These are phyloP conservation scores for Cantharis nigra DNA, from an alignment of 2,888 invertebrate species.

Conservation along the genomic window DNA sequence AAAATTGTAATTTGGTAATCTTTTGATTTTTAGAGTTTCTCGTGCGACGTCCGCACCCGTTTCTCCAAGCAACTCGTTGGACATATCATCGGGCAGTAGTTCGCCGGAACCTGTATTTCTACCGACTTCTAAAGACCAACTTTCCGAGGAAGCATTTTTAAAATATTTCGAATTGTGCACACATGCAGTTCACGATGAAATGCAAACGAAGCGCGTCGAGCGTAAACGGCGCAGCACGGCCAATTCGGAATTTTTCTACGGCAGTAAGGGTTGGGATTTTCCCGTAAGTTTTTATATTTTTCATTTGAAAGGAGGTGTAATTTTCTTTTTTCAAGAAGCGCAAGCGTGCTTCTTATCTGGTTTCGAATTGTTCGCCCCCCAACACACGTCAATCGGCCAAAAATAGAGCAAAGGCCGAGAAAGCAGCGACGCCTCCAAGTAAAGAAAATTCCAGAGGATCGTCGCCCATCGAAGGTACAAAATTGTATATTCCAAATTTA, in stretches of 20 bases:
- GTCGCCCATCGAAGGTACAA: constrained; percentile 36
- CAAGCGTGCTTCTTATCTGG: constrained; percentile 56
- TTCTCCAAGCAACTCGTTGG: constrained; percentile 45
- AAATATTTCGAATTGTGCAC: constrained; percentile 57
- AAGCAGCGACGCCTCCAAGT: constrained; percentile 39
- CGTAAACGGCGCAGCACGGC: constrained; percentile 61
- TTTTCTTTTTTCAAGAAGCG: constrained; percentile 53
- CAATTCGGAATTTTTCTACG: constrained; percentile 62
- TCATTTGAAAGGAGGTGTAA: neutral
- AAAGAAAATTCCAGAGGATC: constrained; percentile 20
- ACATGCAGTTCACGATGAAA: constrained; percentile 55
- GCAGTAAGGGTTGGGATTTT: constrained; percentile 53
- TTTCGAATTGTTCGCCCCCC: constrained; percentile 57
- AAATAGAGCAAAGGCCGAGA: constrained; percentile 45
- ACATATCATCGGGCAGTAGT: constrained; percentile 41
- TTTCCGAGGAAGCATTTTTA: constrained; percentile 55
- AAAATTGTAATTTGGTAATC: neutral
- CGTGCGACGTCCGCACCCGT: constrained; percentile 12
- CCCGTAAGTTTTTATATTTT: constrained; percentile 2
- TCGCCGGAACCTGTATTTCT: constrained; percentile 45
- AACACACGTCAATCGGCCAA: constrained; percentile 57
- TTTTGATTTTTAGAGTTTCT: constrained; percentile 1
- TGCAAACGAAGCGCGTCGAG: constrained; percentile 60
- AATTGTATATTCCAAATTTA: constrained; percentile 55
- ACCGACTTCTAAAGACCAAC: constrained; percentile 49